Evolutionary conservation across 2,113 vertebrate genomes (phyloP).

Genomic region (Hemiscyllium ocellatum): DNA sequence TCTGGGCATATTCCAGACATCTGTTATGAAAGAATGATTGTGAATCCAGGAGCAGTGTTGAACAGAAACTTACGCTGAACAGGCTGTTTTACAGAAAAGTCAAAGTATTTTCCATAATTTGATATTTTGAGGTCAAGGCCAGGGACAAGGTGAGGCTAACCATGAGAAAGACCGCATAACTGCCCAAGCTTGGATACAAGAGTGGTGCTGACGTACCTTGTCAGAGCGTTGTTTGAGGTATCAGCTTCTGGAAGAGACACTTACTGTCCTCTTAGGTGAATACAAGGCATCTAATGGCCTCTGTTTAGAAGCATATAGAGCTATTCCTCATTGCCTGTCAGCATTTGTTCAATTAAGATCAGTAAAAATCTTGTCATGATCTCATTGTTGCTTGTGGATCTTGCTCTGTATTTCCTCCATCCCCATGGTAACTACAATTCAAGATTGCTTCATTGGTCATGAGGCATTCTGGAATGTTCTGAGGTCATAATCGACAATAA

Average conservation of each 20-base stretch:
- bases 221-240: background rate
- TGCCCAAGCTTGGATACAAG: background rate
- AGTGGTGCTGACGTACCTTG: no score
- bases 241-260: background rate
- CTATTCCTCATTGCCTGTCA: background rate
- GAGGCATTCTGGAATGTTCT: background rate
- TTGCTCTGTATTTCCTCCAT: no score
- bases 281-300: background rate
- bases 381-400: background rate
- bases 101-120: background rate
- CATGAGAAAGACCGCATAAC: background rate
- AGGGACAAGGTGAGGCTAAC: background rate
- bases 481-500: background rate
- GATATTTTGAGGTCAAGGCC: background rate
- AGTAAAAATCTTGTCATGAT: background rate
- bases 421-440: background rate
- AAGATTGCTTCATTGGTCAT: background rate
- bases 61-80: background rate
- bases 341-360: background rate
- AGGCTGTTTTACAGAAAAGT: background rate
- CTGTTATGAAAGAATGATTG: background rate
- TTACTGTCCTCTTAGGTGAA: no score
- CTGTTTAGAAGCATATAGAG: background rate
- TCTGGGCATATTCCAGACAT: background rate
- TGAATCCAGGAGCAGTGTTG: background rate